Conservation (phyloP, 2,888 invertebrate species). For the Luperina nickerlii region DNA sequence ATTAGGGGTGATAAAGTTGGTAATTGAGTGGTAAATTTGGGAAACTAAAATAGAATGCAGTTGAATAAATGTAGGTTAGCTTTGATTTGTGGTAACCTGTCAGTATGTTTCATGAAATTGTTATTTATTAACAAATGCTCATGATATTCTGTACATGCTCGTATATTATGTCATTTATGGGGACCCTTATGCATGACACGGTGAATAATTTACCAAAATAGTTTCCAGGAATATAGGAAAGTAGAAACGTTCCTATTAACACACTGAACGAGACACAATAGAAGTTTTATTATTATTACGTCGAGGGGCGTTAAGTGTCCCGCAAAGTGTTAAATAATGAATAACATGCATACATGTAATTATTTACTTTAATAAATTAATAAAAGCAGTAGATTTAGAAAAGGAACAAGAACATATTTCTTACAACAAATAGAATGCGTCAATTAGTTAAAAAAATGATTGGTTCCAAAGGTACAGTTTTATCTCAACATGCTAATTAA, state of each 20-base stretch:
- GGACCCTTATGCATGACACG: background rate
- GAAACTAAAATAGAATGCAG: conserved; percentile 36
- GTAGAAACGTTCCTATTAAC: too few species aligned
- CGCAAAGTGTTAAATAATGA: too few species aligned
- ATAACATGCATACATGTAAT: background rate
- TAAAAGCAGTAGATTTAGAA: background rate
- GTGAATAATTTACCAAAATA: conserved; percentile 3
- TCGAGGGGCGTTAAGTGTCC: too few species aligned
- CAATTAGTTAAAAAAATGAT: background rate
- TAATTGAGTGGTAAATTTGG: conserved; percentile 27
- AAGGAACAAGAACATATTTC: background rate
- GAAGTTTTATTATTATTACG: too few species aligned
- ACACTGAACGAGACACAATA: too few species aligned
- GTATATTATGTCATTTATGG: conserved; percentile 10
- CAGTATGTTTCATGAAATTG: conserved; percentile 32
- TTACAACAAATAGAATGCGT: background rate
- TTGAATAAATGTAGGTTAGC: conserved; percentile 27
- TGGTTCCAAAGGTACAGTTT: too few species aligned
- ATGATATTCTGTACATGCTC: conserved; percentile 9
- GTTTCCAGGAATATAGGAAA: too few species aligned
- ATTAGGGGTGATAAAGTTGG: conserved; percentile 26
- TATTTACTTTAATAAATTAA: background rate
- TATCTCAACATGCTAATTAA: too few species aligned
- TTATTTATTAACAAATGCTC: conserved; percentile 43
- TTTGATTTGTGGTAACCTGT: conserved; percentile 50